phyloP scores from a whole-genome alignment of 2,113 vertebrate genomes.

The Lipotes vexillifer region DNA sequence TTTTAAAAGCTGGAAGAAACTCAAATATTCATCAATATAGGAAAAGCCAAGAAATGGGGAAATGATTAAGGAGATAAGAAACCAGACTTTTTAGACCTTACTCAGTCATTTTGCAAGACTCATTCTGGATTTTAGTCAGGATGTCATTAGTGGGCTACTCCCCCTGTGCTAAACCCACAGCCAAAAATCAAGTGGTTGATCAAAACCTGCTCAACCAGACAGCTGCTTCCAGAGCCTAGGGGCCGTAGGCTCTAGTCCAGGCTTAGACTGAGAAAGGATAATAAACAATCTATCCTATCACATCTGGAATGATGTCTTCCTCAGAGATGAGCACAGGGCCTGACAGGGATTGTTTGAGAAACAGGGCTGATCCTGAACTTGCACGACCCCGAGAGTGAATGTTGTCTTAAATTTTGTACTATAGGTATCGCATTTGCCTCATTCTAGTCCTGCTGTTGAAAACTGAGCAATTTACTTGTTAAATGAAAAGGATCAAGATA shows the following conservation, averaged over 20 bases:
- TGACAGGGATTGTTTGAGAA: not conserved
- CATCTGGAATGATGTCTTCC: not conserved
- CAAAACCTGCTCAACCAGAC: not conserved
- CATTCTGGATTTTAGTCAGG: not conserved
- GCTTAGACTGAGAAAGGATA: not conserved
- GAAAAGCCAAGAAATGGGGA: not conserved
- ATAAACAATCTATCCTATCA: not conserved
- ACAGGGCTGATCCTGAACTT: not conserved
- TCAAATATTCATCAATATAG: not conserved
- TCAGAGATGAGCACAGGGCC: not conserved
- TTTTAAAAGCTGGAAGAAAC: constrained; percentile 12
- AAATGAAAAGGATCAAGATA: not conserved
- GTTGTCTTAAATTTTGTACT: not conserved
- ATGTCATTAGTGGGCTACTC: not conserved
- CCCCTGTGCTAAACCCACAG: not conserved
- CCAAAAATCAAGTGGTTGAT: not conserved
- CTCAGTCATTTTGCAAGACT: not conserved
- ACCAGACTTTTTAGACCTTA: not conserved
- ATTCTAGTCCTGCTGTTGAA: constrained; percentile 33
- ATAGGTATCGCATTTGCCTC: not conserved
- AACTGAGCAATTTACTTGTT: constrained; percentile 42
- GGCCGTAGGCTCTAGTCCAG: not conserved
- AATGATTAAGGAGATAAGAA: not conserved
- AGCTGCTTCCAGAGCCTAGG: not conserved
- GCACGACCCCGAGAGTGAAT: not conserved